Percentiles rank a stretch among this genome's conserved stretches.
Conservation (phyloP, 2,888 invertebrate genomes). For the Cremastinae sp. region DNA sequence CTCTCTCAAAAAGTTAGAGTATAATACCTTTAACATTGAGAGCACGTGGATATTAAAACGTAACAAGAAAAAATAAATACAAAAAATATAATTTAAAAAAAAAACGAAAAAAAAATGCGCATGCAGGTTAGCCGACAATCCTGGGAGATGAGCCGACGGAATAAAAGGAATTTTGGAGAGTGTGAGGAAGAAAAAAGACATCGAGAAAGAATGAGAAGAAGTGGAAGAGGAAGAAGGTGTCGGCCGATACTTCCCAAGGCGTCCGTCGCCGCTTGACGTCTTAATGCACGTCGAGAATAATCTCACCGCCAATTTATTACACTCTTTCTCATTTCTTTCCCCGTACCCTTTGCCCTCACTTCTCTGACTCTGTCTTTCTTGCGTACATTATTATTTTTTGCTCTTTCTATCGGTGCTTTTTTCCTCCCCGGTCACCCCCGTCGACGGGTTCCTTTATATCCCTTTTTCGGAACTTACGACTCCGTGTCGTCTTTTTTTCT, state of each 20-base stretch:
- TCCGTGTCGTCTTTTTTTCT: slow-evolving; percentile 37
- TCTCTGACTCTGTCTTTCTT: slow-evolving; percentile 46
- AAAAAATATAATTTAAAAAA: background rate
- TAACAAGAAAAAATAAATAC: background rate
- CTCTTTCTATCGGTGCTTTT: slow-evolving; percentile 40
- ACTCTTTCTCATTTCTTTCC: slow-evolving; percentile 79
- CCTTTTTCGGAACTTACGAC: slow-evolving; percentile 64
- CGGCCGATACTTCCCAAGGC: slow-evolving; percentile 79
- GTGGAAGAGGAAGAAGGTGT: slow-evolving; percentile 73
- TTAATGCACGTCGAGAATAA: slow-evolving; percentile 80
- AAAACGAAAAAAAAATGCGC: slow-evolving; percentile 11
- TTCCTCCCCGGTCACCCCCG: slow-evolving; percentile 47
- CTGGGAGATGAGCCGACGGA: slow-evolving; percentile 58
- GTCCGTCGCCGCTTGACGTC: slow-evolving; percentile 80
- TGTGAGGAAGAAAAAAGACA: slow-evolving; percentile 46
- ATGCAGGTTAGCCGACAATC: slow-evolving; percentile 25
- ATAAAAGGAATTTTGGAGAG: slow-evolving; percentile 53
- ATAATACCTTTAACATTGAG: slow-evolving; percentile 43
- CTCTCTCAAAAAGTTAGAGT: slow-evolving; percentile 20
- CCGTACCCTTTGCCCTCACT: slow-evolving; percentile 47
- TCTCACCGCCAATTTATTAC: slow-evolving; percentile 80
- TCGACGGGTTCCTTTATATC: slow-evolving; percentile 67
- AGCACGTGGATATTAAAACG: slow-evolving; percentile 12
- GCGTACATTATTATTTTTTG: no score
- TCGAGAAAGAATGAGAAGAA: slow-evolving; percentile 30